Evolutionary conservation across 2,113 vertebrate species (phyloP), one percentile per base, ranked within the genome.

Genomic region (Laticauda colubrina): DNA sequence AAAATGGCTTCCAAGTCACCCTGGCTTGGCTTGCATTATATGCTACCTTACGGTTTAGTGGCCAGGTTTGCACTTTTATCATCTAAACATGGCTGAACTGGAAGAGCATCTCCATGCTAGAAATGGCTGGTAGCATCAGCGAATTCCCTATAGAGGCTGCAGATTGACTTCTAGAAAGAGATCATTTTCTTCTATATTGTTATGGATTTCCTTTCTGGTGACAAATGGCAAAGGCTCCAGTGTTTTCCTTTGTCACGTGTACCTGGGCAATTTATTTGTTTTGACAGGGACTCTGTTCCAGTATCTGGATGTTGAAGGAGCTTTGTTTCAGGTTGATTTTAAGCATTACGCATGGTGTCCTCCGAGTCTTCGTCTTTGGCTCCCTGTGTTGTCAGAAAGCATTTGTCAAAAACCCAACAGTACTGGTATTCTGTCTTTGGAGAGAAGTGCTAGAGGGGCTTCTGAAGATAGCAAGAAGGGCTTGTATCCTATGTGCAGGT

Each of bases 261-360:
- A 12, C 34, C 34, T 11, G 15, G 4, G n/a, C 86, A 75, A 75
- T 86, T 24, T 3, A 57, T 12, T 4, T 0, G 3, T 24, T 92
- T 14, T 90, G 2, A 45, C 18, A 34, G 11, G 15, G 88, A 18
- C 26, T 29, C 48, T 48, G 21, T 29, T 24, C 43, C n/a, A 48
- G 45, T 51, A 6, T 24, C 45, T 8, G 7, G 43, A 7, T 54
- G 11, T 64, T 20, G 21, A n/a, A 43, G 1, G 10, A 86, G 88
- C 0, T 2, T 53, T 3, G 51, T 9, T 5, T 88, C 48, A 23
- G 61, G 18, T 29, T 0, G 0, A 1, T 0, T 0, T 45, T 51
- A 0, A 75, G 18, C 0, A 0, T 0, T 9, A 90, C 85, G 23
- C 18, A 4, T 5, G 0, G 69, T 88, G 34, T n/a, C 39, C 75